These are phyloP conservation scores for Melinopterus prodromus DNA, from an alignment of 2,888 invertebrate species.

Conservation along the genomic window DNA sequence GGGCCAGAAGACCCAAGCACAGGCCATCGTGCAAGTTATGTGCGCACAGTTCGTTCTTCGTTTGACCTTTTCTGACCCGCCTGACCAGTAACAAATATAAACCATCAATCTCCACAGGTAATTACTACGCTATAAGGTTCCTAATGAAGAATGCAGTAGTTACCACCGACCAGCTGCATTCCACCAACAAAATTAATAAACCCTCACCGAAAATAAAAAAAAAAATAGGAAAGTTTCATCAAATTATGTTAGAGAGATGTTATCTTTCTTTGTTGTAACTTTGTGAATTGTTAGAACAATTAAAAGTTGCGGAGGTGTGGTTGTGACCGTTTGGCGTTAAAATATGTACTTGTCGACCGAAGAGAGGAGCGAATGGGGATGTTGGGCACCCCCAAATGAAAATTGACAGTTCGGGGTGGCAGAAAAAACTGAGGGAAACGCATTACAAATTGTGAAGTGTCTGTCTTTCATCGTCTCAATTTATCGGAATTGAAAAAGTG, in stretches of 20 bases:
- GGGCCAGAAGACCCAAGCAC: not conserved
- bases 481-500: slow-evolving; percentile 48
- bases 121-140: slow-evolving; percentile 25
- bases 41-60: slow-evolving; percentile 15
- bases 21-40: slow-evolving; percentile 4
- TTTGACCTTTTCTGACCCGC: slow-evolving; percentile 30
- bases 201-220: not conserved
- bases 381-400: slow-evolving; percentile 28
- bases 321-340: slow-evolving; percentile 4
- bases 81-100: slow-evolving; percentile 34
- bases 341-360: slow-evolving; percentile 9
- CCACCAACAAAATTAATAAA: not conserved
- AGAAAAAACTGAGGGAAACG: slow-evolving; percentile 29
- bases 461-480: slow-evolving; percentile 44
- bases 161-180: slow-evolving; percentile 6
- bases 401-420: slow-evolving; percentile 34
- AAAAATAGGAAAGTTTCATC: too few species aligned
- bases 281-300: slow-evolving; percentile 5
- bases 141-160: slow-evolving; percentile 25
- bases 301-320: not conserved
- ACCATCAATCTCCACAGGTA: slow-evolving; percentile 31
- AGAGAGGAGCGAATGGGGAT: slow-evolving; percentile 9
- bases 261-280: too few species aligned
- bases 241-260: too few species aligned
- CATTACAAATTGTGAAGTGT: slow-evolving; percentile 47